Percentiles rank a stretch among this genome's conserved stretches.
phyloP scores from a whole-genome alignment of 1,140 invertebrate species.

The Drosophila santomea region DNA sequence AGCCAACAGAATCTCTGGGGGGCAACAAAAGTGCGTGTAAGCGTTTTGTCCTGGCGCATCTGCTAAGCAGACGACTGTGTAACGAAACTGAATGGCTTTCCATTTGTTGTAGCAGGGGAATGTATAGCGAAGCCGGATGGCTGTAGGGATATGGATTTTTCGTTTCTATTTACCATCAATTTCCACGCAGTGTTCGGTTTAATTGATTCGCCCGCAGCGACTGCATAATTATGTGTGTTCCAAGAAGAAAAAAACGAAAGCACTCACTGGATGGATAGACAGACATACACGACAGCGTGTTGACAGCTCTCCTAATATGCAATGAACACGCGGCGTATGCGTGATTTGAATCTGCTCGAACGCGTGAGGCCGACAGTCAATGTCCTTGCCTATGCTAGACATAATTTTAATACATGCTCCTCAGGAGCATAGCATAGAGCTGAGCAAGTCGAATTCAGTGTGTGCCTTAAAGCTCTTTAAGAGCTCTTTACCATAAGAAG shows the following conservation, averaged over 20 bases:
- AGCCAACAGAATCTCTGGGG: constrained; percentile 6
- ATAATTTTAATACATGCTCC: constrained; percentile 47
- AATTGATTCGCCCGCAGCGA: constrained; percentile 56
- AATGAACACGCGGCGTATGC: constrained; percentile 71
- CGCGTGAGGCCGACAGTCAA: constrained; percentile 26
- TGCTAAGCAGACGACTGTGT: background rate
- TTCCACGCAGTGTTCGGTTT: constrained; percentile 29
- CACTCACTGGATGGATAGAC: constrained; percentile 16
- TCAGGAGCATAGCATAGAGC: constrained; percentile 17
- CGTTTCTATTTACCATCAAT: constrained; percentile 7
- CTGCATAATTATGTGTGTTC: constrained; percentile 52
- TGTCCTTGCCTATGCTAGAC: constrained; percentile 53
- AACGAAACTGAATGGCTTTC: too few species aligned
- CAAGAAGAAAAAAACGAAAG: constrained; percentile 5
- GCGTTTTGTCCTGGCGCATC: constrained; percentile 1
- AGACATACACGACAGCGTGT: constrained; percentile 49
- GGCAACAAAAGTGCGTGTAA: constrained; percentile 18
- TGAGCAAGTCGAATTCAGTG: constrained; percentile 21
- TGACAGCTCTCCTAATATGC: constrained; percentile 49
- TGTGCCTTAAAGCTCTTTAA: constrained; percentile 1
- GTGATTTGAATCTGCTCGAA: constrained; percentile 62
- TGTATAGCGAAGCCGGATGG: background rate
- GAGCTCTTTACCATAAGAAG: background rate
- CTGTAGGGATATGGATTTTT: background rate
- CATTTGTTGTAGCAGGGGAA: background rate